phyloP scores from a whole-genome alignment of 2,888 invertebrate species.

The Cryptosula pallasiana region DNA sequence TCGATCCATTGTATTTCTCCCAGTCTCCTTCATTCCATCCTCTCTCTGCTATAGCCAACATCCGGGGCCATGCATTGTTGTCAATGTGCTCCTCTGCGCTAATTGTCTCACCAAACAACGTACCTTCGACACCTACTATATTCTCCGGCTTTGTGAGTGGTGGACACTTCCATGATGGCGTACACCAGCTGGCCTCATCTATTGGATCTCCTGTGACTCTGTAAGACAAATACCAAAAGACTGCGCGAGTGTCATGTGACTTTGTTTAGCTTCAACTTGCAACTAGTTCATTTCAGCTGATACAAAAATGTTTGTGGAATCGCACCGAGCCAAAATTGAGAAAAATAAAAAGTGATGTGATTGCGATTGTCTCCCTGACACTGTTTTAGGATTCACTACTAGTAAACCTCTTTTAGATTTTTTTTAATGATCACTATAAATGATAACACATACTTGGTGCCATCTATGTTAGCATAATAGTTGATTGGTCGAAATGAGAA shows the following conservation, averaged over 20 bases:
- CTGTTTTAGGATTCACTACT: no score
- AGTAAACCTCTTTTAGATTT: no score
- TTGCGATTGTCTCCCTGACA: no score
- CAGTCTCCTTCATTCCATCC: conserved; percentile 30
- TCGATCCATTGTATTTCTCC: conserved; percentile 12
- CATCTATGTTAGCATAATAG: conserved; percentile 30
- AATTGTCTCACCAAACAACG: conserved; percentile 31
- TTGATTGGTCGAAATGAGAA: conserved; percentile 39
- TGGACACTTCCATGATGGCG: conserved; percentile 4
- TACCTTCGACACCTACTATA: conserved; percentile 29
- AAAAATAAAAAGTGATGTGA: no score
- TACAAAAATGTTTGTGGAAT: no score
- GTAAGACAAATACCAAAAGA: no score
- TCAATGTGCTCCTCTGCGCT: conserved; percentile 28
- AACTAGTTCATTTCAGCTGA: no score
- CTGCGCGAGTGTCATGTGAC: no score
- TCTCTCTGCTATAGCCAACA: conserved; percentile 33
- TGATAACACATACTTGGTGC: conserved; percentile 2
- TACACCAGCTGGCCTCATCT: not conserved
- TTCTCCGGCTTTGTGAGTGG: not conserved
- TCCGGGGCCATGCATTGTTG: conserved; percentile 31
- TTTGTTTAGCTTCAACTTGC: no score
- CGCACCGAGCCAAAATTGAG: no score
- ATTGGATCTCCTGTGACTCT: not conserved
- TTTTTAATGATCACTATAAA: no score